phyloP scores from a whole-genome alignment of 1,140 invertebrate species.

The Acromyrmex echinatior region DNA sequence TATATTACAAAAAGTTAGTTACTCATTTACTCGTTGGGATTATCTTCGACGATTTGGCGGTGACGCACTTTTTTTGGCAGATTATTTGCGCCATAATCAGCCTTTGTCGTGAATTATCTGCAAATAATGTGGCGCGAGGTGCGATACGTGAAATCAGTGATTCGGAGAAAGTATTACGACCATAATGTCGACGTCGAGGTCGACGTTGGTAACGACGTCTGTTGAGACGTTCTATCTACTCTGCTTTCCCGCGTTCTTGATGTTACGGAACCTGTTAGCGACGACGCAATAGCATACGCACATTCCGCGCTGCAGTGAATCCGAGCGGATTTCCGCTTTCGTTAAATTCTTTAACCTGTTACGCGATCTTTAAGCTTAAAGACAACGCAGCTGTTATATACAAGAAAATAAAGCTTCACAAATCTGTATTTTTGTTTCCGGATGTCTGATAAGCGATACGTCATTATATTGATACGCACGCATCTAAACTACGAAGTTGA shows the following conservation, averaged over 20 bases:
- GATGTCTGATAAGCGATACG: not conserved
- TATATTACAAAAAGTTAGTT: not conserved
- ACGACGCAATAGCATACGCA: constrained; percentile 11
- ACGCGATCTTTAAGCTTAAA: constrained; percentile 34
- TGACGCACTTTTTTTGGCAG: no score
- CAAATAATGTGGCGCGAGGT: not conserved
- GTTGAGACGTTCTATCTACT: not conserved
- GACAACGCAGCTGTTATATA: not conserved
- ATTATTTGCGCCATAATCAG: constrained; percentile 1
- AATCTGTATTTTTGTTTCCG: constrained; percentile 7
- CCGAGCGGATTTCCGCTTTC: constrained; percentile 46
- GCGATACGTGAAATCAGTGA: constrained; percentile 42
- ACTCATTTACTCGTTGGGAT: not conserved
- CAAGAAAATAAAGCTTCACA: not conserved
- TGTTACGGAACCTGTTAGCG: constrained; percentile 23
- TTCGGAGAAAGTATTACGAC: constrained; percentile 66
- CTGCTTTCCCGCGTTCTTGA: constrained; percentile 19
- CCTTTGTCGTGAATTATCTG: not conserved
- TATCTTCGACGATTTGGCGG: not conserved
- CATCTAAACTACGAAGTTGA: not conserved
- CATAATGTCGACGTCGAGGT: not conserved
- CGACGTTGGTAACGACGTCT: not conserved
- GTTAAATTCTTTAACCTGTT: constrained; percentile 69
- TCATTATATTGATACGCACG: not conserved
- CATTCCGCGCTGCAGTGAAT: constrained; percentile 35